Base-by-base conservation (phyloP, 2,888 invertebrate genomes). In the Andrena flavipes region DNA sequence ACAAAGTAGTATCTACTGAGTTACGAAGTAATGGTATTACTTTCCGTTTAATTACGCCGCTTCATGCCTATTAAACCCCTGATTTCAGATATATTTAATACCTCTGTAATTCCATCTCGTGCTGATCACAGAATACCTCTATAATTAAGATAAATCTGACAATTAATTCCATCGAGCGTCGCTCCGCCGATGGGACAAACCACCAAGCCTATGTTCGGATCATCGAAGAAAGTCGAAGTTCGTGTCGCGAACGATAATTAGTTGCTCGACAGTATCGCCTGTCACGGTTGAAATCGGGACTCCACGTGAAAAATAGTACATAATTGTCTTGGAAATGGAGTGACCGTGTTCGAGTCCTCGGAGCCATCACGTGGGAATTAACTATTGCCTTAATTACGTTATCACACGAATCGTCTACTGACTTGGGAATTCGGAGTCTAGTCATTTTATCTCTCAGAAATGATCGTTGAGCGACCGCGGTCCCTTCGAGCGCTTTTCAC, bases 221-320 rank as follows among this genome's bases (percentile, higher is more conserved):
- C 20, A 35, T 35, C 23, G n/a, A 6, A 20, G 60, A 60, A 26
- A 10, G 23, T 35, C 35, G 33, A 48, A 10, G 49, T 8, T 26
- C n/a, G 13, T 42, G 42, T 60, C 13, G 29, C 30, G 30, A 62
- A 62, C 42, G 51, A 33, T 78, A 78, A 78, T 78, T 78, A 74
- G 42, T n/a, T n/a, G 0, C 0, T 13, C 30, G 3, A 62, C 26
- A n/a, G 16, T 23, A 23, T 30, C 59, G 16, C 20, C 13, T 56
- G 67, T 56, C 68, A 33, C 30, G 8, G 29, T 0, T 1, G 48
- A 26, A 48, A 63, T 48, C 20, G 5, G 56, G 23, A 5, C 10
- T 10, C 2, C 20, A 4, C 7, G 26, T 73, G 2, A 26, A 23
- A 54, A 33, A 2, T 54, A 51, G 33, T 10, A 13, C n/a, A 48